phyloP scores from a whole-genome alignment of 2,113 vertebrate genomes.

The Cebus imitator region DNA sequence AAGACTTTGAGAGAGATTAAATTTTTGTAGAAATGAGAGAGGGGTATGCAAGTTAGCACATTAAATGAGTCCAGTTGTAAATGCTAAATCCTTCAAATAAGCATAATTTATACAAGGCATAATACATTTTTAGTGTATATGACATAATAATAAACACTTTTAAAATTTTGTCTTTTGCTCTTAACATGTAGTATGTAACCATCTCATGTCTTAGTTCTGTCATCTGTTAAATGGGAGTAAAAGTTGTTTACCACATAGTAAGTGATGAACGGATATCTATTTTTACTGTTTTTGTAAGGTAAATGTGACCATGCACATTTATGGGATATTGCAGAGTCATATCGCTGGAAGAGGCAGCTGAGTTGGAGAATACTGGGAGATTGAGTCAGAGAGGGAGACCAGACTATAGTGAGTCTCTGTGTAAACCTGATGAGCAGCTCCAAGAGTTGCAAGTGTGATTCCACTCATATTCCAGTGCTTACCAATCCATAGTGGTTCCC shows the following conservation, averaged over 20 bases:
- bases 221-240: neutral
- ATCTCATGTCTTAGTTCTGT: neutral
- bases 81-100: neutral
- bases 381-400: neutral
- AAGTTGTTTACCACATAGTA: neutral
- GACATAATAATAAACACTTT: neutral
- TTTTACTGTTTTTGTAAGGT: neutral
- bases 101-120: neutral
- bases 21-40: slow-evolving; percentile 5
- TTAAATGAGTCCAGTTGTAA: neutral
- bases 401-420: neutral
- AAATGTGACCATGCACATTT: neutral
- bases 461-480: neutral
- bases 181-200: neutral
- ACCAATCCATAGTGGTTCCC: neutral
- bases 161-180: slow-evolving; percentile 1
- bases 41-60: neutral
- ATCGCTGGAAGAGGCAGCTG: neutral
- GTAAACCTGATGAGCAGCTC: neutral
- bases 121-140: slow-evolving; percentile 10
- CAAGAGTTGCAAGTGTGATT: neutral
- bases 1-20: neutral
- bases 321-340: neutral
- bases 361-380: neutral
- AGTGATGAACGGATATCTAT: neutral